phyloP scores from a whole-genome alignment of 2,113 vertebrate species.

The Ondatra zibethicus region DNA sequence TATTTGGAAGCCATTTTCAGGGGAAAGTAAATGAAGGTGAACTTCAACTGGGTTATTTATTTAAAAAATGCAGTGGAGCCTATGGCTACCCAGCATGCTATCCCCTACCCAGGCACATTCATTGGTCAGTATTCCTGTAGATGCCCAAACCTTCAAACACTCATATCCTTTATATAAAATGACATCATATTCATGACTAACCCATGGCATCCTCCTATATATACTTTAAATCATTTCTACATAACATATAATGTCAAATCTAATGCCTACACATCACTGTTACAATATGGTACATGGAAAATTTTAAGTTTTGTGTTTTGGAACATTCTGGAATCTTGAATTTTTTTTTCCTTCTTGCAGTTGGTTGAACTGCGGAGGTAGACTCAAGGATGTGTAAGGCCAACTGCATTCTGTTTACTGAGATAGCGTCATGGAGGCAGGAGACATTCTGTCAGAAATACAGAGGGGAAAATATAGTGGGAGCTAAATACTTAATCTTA shows the following conservation, averaged over 20 bases:
- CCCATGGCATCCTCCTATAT: background rate
- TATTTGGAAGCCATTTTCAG: background rate
- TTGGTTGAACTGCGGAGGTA: background rate
- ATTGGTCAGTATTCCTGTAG: background rate
- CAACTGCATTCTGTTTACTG: slow-evolving; percentile 73
- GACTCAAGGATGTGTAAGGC: background rate
- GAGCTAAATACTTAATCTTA: slow-evolving; percentile 71
- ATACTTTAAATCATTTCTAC: background rate
- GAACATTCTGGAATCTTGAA: background rate
- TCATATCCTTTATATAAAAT: background rate
- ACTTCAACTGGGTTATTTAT: slow-evolving; percentile 62
- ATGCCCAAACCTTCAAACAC: background rate
- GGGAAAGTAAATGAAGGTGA: slow-evolving; percentile 64
- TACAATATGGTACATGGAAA: background rate
- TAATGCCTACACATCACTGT: background rate
- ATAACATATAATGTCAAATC: background rate
- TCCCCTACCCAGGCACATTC: slow-evolving; percentile 33
- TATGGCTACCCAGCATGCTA: slow-evolving; percentile 40
- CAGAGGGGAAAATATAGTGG: slow-evolving; percentile 67
- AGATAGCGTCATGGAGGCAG: slow-evolving; percentile 79
- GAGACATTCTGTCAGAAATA: slow-evolving; percentile 84
- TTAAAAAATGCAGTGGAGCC: slow-evolving; percentile 43
- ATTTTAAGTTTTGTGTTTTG: background rate
- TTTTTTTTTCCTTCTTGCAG: background rate
- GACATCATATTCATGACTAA: background rate